phyloP scores from a whole-genome alignment of 2,888 invertebrate genomes.

The Nasonia oneida region DNA sequence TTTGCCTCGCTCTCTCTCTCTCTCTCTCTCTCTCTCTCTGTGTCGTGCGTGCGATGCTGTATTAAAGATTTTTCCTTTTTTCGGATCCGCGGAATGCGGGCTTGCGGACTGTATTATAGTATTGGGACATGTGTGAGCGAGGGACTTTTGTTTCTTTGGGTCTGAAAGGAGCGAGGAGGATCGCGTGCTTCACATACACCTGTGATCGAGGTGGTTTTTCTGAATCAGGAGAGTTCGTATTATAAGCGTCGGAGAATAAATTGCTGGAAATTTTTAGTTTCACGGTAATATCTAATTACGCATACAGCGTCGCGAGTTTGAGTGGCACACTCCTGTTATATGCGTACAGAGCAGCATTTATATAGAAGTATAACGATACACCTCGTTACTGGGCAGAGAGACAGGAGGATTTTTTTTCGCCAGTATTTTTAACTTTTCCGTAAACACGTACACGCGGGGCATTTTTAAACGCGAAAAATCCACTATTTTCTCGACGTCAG shows the following conservation, averaged over 20 bases:
- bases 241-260: not conserved
- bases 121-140: not conserved
- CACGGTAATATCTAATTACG: not conserved
- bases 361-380: not conserved
- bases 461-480: too few relatives aligned
- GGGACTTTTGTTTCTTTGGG: not conserved
- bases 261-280: not conserved
- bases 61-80: conserved; percentile 3
- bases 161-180: not conserved
- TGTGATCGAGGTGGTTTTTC: not conserved
- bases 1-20: too few relatives aligned
- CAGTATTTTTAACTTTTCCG: not conserved
- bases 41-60: not conserved
- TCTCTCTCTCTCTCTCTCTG: not conserved
- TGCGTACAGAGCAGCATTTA: not conserved
- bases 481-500: not conserved
- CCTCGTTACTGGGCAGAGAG: not conserved
- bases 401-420: not conserved
- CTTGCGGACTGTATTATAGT: not conserved
- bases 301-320: not conserved
- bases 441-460: too few relatives aligned
- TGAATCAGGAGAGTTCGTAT: not conserved
- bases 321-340: not conserved
- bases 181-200: not conserved
- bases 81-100: not conserved